Evolutionary conservation across 2,888 invertebrate genomes (phyloP), one percentile per base, ranked within the genome.

Genomic region (Sepiola atlantica): DNA sequence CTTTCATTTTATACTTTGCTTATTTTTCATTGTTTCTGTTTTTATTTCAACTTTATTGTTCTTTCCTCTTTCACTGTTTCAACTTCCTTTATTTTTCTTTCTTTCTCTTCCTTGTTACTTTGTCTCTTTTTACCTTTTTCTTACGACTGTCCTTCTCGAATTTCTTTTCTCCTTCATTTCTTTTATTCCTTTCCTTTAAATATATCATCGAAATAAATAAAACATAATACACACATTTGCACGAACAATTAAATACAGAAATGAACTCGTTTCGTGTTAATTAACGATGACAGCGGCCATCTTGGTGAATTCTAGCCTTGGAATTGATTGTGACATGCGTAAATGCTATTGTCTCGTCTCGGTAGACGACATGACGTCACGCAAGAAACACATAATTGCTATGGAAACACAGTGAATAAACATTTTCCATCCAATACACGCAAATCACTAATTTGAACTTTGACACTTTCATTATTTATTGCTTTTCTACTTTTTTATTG

Each of bases 271-370:
- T 77, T 77, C 77, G 77, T 77, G 77, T 77, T n/a, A 77, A 77
- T 77, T 77, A 77, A 77, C 77, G n/a, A n/a, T 77, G 77, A 77
- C 77, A 77, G 77, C 32, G n/a, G n/a, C 77, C 77, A 77, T 77
- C n/a, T 77, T 77, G 77, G 77, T 32, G 45, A 16, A 77, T 77
- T 77, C 77, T n/a, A n/a, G 10, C 16, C 20, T 4, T n/a, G 77
- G n/a, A 77, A 77, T 77, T 77, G 77, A 14, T 77, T 77, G n/a
- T 77, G 77, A 77, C 77, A 77, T 77, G 77, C 77, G 77, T n/a
- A 77, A 45, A 32, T 16, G n/a, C 77, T n/a, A 77, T 77, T 77
- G 77, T 77, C 57, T 20, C 1, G 57, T 57, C 77, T 77, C n/a
- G 0, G n/a, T 1, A 77, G n/a, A 32, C n/a, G 77, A 77, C 77